Base-by-base conservation (phyloP, 1,140 invertebrate species). In the Aphidius ervi region DNA sequence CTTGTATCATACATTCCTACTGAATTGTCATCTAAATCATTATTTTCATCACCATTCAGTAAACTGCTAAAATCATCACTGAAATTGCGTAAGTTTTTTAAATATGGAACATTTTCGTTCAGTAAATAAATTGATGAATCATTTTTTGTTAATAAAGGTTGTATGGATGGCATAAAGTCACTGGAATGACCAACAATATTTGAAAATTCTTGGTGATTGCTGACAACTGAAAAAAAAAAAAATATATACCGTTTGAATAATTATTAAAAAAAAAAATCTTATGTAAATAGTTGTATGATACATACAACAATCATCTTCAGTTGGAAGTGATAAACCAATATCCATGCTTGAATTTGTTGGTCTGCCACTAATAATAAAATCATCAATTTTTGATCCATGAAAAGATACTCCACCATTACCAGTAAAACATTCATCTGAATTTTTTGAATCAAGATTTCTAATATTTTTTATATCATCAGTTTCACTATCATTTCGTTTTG, bases 371-470 rank as follows among this genome's bases (percentile, higher is more conserved):
- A 74, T 64, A 55, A 79, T 68, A 56, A 75, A 62, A 54, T 78
- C 74, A 59, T 78, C 73, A 48, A 78, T 73, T 67, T 78, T 79
- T 6, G 71, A 65, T 23, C 71, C 72, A 0, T 71, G 68, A 40
- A 78, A 67, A 62, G 74, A 77, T 43, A 72, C 65, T 49, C 74
- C 70, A 43, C 66, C 68, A 47, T 75, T 77, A 37, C 62, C 63
- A 53, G 23, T 4, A 31, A 31, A 31, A 31, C 23, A 31, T 3
- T 31, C 23, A 31, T 31, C 23, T 31, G 23, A 31, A 31, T 1
- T 31, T 31, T 31, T 31, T 31, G 23, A 31, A 31, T 31, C 23
- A 31, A 31, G 2, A 31, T 3, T 31, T 31, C 23, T 31, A 31
- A 31, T 31, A 31, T 31, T 31, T 31, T 31, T 31, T 3, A 3